Base-by-base conservation (phyloP, 2,888 invertebrate genomes). In the Schizotus pectinicornis region DNA sequence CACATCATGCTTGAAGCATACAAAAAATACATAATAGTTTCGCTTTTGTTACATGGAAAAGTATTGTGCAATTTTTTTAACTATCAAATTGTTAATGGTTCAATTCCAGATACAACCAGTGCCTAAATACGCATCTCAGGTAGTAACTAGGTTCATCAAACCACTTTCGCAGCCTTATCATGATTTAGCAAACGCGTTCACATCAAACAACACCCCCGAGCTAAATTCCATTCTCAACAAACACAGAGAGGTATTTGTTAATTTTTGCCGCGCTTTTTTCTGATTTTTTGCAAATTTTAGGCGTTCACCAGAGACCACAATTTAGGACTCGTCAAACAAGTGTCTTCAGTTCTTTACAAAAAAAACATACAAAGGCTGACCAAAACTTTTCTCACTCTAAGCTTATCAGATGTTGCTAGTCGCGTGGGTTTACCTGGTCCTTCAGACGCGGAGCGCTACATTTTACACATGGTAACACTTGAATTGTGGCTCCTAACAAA, bases 1-100 rank as follows among this genome's bases (percentile, higher is more conserved):
- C 95, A 96, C 77, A 95, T 98, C 60, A 97, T 98, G 95, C 82
- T 98, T 59, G 98, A 98, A 81, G 91, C 97, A 8, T 98, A 97
- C 79, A 98, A 98, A 81, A 98, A 98, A 79, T 97, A 92, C 75
- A 91, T 97, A 71, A 83, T 98, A 65, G 91, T 98, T 34, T 94
- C 95, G 35, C 84, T 97, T 55, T 92, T 98, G 74, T 81, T 95
- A 59, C 89, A 95, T 80, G 97, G 97, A 74, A 95, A 95, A 85
- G 91, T 95, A 73, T 73, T 63, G n/a, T n/a, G n/a, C 52, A 37
- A 37, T 57, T 12, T 37, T 7, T 34, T 34, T 34, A 8, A 7
- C 43, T 47, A 32, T 47, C 37, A 1, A 34, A 6, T 14, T 45
- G 11, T 31, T 34, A 41, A 56, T 38, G 57, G 48, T 63, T 50